Evolutionary conservation across 2,113 vertebrate genomes (phyloP), one percentile per base, ranked within the genome.

Genomic region (Collichthys lucidus): DNA sequence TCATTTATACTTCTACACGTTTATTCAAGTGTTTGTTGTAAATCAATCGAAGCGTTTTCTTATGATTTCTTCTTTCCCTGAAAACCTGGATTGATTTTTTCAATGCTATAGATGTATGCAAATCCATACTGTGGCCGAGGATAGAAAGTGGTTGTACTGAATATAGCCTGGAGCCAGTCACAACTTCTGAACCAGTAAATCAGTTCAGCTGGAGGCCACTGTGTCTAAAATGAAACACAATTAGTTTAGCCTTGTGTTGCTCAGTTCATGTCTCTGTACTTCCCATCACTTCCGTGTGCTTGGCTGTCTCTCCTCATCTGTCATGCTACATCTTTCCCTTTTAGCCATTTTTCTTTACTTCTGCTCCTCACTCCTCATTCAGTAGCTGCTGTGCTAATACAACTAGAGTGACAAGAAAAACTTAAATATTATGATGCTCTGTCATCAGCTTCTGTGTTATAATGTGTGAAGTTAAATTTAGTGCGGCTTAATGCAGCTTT

Each of bases 151-250:
- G 19, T 12, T 46, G 40, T 22, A 61, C 66, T 29, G 63, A 69
- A 82, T 86, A 85, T 68, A 77, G 72, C 72, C 5, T 0, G 6
- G 72, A 84, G 72, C 57, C 8, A 46, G 31, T 50, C 55, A 50
- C 70, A 82, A 77, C 53, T 50, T 83, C 50, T 50, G 73, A 75
- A 77, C 63, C 35, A 42, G 59, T 72, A 57, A 63, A 72, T 79
- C 73, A 53, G 62, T 83, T 83, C 79, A 77, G 61, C 59, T 50
- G 15, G 22, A 86, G 85, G 86, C 80, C 86, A 79, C 4, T 31
- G 82, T 22, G 52, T 79, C 83, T 79, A 76, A 80, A 87, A 73
- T 79, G 62, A 82, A 83, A 68, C 1, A 12, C 69, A 80, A 70
- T 69, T 82, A 74, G 60, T 74, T 86, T 57, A 67, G 67, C 61